A percentile compares a stretch with the other conserved stretches of the same genome.
phyloP scores from a whole-genome alignment of 2,113 vertebrate genomes.

The Acinonyx jubatus region DNA sequence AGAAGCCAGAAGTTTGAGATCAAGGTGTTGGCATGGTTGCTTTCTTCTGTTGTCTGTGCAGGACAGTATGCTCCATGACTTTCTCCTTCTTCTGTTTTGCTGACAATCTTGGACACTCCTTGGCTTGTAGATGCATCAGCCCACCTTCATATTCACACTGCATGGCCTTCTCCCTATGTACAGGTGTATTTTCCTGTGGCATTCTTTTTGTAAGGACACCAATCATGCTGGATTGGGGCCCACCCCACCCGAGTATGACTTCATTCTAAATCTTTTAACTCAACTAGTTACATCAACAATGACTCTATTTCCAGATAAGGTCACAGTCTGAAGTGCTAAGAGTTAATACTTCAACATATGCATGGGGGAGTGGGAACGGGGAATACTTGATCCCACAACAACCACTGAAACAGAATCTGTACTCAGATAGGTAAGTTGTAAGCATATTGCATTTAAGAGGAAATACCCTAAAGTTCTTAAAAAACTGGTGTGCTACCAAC shows the following conservation, averaged over 20 bases:
- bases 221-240: background rate
- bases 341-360: background rate
- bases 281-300: background rate
- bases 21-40: background rate
- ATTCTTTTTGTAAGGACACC: background rate
- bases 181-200: background rate
- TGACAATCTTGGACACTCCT: background rate
- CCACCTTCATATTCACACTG: background rate
- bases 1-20: background rate
- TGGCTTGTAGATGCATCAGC: background rate
- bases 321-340: background rate
- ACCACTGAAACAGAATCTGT: background rate
- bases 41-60: background rate
- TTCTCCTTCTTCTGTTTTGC: background rate
- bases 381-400: background rate
- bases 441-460: background rate
- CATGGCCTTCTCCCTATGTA: background rate
- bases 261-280: background rate
- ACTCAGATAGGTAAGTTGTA: background rate
- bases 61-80: too few relatives aligned
- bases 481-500: background rate
- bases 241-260: background rate
- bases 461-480: background rate
- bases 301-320: background rate
- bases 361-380: background rate